phyloP scores from a whole-genome alignment of 2,797 vertebrate genomes.

The Acomys russatus region DNA sequence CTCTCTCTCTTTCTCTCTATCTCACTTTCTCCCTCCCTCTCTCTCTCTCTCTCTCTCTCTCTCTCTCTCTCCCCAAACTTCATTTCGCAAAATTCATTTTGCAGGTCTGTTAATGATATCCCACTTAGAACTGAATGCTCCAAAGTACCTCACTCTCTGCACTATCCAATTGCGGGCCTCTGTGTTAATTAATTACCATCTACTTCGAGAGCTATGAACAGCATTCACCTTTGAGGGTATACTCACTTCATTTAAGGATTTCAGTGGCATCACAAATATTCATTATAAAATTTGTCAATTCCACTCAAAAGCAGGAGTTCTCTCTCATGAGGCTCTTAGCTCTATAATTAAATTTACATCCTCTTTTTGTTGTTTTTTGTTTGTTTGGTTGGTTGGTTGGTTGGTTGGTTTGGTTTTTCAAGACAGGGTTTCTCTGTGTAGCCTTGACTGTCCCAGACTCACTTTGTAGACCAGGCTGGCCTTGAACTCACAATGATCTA shows the following conservation, averaged over 20 bases:
- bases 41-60: neutral
- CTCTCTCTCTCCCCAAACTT: neutral
- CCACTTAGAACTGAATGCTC: neutral
- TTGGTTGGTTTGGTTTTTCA: too few relatives aligned
- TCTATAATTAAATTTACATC: neutral
- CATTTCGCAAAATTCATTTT: neutral
- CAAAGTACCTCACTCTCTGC: neutral
- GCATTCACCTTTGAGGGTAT: slow-evolving; percentile 20
- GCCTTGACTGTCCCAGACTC: too few relatives aligned
- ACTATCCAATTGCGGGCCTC: neutral
- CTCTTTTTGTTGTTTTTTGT: neutral
- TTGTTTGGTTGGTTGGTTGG: too few relatives aligned
- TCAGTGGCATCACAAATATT: slow-evolving; percentile 36
- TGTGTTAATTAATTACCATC: neutral
- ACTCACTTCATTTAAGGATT: neutral
- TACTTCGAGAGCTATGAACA: neutral
- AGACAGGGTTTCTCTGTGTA: too few relatives aligned
- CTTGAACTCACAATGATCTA: too few relatives aligned
- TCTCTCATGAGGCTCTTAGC: neutral
- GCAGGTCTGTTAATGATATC: neutral
- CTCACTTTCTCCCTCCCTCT: neutral
- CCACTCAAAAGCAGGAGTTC: neutral
- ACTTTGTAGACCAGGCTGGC: too few relatives aligned
- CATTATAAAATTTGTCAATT: neutral
- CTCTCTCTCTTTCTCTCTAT: neutral